A percentile compares a stretch with the other conserved stretches of the same genome.
phyloP scores from a whole-genome alignment of 2,113 vertebrate species.

The Hemibagrus wyckioides region DNA sequence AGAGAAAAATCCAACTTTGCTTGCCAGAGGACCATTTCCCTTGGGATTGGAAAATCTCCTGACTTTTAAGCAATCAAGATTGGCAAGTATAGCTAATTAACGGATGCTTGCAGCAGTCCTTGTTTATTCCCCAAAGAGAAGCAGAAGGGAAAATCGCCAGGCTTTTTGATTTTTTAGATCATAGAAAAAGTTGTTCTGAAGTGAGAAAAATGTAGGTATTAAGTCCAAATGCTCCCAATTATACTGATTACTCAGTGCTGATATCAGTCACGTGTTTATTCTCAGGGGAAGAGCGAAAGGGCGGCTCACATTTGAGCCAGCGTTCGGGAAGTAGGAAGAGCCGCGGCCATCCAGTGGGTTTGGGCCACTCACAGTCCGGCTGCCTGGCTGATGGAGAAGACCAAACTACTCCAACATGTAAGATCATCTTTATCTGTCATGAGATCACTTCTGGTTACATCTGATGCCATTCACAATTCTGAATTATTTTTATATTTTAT shows the following conservation, averaged over 20 bases:
- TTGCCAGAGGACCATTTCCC: background rate
- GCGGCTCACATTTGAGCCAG: conserved; percentile 71
- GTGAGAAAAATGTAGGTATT: background rate
- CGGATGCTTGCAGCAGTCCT: background rate
- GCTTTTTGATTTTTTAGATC: background rate
- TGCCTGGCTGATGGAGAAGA: conserved; percentile 72
- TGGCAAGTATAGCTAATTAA: background rate
- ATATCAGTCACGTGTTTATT: conserved; percentile 2
- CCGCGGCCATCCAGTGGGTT: conserved; percentile 67
- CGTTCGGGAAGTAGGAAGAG: conserved; percentile 74
- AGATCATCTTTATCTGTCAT: conserved; percentile 48
- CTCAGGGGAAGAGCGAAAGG: conserved; percentile 71
- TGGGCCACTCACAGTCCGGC: conserved; percentile 73
- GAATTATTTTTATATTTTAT: background rate
- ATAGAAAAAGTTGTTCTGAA: background rate
- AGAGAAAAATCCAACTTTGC: background rate
- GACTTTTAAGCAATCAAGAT: background rate
- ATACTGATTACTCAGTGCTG: background rate
- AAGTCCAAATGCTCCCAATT: background rate
- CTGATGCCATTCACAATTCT: background rate
- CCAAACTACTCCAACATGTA: conserved; percentile 69
- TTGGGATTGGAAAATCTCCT: background rate
- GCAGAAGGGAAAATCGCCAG: background rate
- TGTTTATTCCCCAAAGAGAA: background rate
- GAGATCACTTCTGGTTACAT: background rate